phyloP scores from a whole-genome alignment of 1,140 invertebrate species.

The Heliconius congener region DNA sequence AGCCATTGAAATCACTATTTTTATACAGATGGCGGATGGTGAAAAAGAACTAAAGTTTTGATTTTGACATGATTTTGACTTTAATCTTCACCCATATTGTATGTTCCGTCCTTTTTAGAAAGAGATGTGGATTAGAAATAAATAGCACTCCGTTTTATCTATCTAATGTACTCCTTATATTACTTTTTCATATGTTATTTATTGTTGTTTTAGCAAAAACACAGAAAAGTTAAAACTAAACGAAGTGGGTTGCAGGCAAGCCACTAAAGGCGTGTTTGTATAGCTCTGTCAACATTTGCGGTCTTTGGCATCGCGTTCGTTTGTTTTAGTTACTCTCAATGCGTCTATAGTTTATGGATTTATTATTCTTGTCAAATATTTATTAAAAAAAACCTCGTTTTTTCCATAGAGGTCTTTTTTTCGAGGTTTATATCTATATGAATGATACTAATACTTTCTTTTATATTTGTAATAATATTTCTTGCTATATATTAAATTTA shows the following conservation, averaged over 20 bases:
- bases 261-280: conserved; percentile 39
- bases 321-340: conserved; percentile 30
- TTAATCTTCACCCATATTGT: too few relatives aligned
- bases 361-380: conserved; percentile 18
- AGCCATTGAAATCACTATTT: too few relatives aligned
- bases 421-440: too few relatives aligned
- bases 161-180: neutral
- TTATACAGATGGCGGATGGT: too few relatives aligned
- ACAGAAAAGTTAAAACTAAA: conserved; percentile 20
- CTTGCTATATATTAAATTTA: too few relatives aligned
- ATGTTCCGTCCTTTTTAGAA: neutral
- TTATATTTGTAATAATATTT: too few relatives aligned
- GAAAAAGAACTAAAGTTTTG: too few relatives aligned
- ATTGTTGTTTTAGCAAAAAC: neutral
- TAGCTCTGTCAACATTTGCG: conserved; percentile 46
- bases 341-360: conserved; percentile 19
- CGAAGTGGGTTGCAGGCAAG: conserved; percentile 24
- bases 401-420: too few relatives aligned
- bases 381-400: neutral
- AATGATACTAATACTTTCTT: too few relatives aligned
- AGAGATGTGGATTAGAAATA: neutral
- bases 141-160: neutral
- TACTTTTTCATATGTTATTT: neutral
- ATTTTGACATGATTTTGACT: too few relatives aligned
- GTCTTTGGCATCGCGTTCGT: conserved; percentile 34